Percentiles rank a stretch among this genome's conserved stretches.
phyloP scores from a whole-genome alignment of 2,113 vertebrate genomes.

The Perognathus longimembris region DNA sequence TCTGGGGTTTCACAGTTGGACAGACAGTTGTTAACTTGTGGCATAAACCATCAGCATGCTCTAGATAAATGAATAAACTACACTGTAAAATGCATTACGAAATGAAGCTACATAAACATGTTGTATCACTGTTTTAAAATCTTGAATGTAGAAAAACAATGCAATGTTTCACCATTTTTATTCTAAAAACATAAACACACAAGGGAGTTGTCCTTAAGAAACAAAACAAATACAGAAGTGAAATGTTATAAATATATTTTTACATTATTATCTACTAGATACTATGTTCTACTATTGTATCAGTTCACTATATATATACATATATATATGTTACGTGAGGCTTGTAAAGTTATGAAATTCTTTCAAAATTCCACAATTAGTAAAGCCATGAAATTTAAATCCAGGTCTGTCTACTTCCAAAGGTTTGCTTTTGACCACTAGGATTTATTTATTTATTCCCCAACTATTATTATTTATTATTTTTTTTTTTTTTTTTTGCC shows the following conservation, averaged over 20 bases:
- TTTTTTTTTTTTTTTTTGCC: too few relatives aligned
- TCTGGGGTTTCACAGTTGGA: conserved; percentile 99
- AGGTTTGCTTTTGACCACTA: conserved; percentile 2
- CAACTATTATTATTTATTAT: conserved; percentile 15
- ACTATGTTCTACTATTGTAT: not conserved
- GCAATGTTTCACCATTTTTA: not conserved
- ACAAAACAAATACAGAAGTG: not conserved
- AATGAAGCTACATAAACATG: conserved; percentile 2
- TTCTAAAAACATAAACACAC: conserved; percentile 32
- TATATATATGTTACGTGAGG: not conserved
- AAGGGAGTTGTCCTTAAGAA: not conserved
- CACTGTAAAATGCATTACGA: conserved; percentile 37
- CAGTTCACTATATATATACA: not conserved
- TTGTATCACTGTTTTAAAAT: conserved; percentile 24
- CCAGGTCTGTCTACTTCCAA: not conserved
- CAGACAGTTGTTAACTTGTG: conserved; percentile 97
- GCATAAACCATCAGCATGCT: conserved; percentile 97
- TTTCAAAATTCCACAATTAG: not conserved
- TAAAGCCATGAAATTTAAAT: not conserved
- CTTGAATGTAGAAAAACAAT: conserved; percentile 20
- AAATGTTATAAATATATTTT: conserved; percentile 43
- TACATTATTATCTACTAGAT: conserved; percentile 30
- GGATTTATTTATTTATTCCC: not conserved
- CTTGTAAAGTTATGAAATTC: conserved; percentile 17
- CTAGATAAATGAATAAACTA: conserved; percentile 85